A percentile compares a stretch with the other conserved stretches of the same genome.
phyloP scores from a whole-genome alignment of 1,140 invertebrate genomes.

The Odontomachus brunneus region DNA sequence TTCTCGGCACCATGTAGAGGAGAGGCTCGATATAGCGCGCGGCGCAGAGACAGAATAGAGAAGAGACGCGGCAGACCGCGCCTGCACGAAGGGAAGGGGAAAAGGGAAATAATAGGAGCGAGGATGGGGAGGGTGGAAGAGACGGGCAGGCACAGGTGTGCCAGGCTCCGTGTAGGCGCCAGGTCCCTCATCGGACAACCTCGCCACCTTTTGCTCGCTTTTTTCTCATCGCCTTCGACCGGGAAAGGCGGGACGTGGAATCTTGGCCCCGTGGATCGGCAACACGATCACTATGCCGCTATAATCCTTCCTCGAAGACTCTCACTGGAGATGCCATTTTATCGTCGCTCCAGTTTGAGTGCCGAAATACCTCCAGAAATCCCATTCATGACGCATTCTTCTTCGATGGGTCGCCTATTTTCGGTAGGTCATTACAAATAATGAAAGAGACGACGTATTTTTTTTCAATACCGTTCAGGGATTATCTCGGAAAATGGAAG shows the following conservation, averaged over 20 bases:
- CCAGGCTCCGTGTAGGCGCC: constrained; percentile 77
- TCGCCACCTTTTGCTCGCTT: constrained; percentile 39
- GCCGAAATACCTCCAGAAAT: neutral
- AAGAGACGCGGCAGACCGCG: constrained; percentile 41
- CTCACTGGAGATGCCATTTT: constrained; percentile 5
- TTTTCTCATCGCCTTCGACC: constrained; percentile 33
- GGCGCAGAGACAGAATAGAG: constrained; percentile 53
- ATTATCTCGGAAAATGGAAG: too few relatives aligned
- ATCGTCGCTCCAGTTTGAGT: constrained; percentile 4
- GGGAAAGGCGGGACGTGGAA: constrained; percentile 40
- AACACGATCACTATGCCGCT: constrained; percentile 19
- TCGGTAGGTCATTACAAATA: too few relatives aligned
- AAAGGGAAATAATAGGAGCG: constrained; percentile 43
- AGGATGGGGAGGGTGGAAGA: constrained; percentile 63
- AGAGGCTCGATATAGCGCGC: constrained; percentile 27
- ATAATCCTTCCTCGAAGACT: constrained; percentile 7
- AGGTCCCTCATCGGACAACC: constrained; percentile 77
- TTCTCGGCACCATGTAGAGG: constrained; percentile 37
- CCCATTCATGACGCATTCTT: too few relatives aligned
- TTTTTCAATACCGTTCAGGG: too few relatives aligned
- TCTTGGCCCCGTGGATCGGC: constrained; percentile 36
- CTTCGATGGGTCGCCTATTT: too few relatives aligned
- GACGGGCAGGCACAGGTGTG: constrained; percentile 78
- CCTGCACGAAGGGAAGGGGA: constrained; percentile 3
- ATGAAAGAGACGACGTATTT: too few relatives aligned